Conservation (phyloP, 2,888 invertebrate genomes). For the Dynastes grantii region DNA sequence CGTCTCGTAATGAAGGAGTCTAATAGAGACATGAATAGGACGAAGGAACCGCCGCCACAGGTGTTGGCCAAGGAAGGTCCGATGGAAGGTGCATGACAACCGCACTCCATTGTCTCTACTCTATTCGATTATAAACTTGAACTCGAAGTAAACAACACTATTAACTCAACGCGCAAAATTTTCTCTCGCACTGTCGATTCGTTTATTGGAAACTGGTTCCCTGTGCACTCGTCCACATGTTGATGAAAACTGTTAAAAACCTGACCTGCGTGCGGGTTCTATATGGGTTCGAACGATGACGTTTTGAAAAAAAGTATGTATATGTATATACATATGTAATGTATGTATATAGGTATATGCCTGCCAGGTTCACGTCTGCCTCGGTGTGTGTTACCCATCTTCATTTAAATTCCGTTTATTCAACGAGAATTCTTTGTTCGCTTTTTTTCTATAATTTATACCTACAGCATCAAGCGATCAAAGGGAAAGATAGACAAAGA, state of each 20-base stretch:
- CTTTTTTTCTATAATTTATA: too few species aligned
- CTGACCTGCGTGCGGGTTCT: constrained; percentile 11
- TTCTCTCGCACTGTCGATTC: constrained; percentile 14
- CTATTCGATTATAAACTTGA: constrained; percentile 3
- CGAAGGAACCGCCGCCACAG: constrained; percentile 75
- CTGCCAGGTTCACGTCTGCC: not conserved
- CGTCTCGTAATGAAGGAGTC: constrained; percentile 76
- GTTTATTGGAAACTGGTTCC: constrained; percentile 49
- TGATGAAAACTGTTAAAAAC: constrained; percentile 44
- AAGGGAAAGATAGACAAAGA: not conserved
- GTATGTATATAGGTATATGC: not conserved
- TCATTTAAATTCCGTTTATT: constrained; percentile 22
- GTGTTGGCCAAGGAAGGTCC: constrained; percentile 75
- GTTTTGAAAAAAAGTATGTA: constrained; percentile 8
- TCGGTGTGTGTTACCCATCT: not conserved
- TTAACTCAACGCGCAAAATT: not conserved
- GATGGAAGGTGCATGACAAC: constrained; percentile 74
- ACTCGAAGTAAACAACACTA: not conserved
- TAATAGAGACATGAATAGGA: constrained; percentile 78
- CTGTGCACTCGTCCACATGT: constrained; percentile 36
- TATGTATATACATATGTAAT: not conserved
- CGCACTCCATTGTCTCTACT: constrained; percentile 69
- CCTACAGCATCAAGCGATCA: too few species aligned
- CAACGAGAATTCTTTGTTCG: not conserved
- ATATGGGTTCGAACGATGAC: constrained; percentile 31